These are phyloP conservation scores for Torymus auratus DNA, from an alignment of 2,888 invertebrate species.

Conservation along the genomic window DNA sequence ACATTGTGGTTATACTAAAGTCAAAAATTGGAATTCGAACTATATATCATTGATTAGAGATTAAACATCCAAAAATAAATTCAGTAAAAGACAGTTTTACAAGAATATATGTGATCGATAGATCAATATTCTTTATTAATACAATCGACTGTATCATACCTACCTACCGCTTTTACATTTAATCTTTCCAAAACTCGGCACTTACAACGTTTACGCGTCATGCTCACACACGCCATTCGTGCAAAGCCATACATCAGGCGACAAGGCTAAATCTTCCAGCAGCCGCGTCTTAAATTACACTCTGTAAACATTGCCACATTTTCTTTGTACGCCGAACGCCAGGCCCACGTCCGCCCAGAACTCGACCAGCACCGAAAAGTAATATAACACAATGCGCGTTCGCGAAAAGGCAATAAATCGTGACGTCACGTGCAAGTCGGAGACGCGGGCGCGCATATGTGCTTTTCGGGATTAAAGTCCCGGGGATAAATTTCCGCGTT, in stretches of 20 bases:
- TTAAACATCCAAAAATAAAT: neutral
- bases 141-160: neutral
- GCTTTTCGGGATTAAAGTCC: constrained; percentile 44
- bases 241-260: constrained; percentile 13
- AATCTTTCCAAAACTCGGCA: too few species aligned
- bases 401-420: constrained; percentile 56
- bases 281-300: constrained; percentile 41
- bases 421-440: constrained; percentile 48
- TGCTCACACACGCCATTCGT: too few species aligned
- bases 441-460: neutral
- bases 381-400: constrained; percentile 44
- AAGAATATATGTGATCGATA: neutral
- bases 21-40: too few species aligned
- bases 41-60: too few species aligned
- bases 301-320: constrained; percentile 52
- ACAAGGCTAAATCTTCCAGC: constrained; percentile 24
- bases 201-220: too few species aligned
- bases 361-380: neutral
- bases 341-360: neutral
- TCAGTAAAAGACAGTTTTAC: too few species aligned
- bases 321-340: constrained; percentile 41
- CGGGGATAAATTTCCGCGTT: constrained; percentile 45
- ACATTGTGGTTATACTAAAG: too few species aligned
- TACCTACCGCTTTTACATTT: too few species aligned
- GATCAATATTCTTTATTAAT: constrained; percentile 6